These are phyloP conservation scores for Scaptomyza graminum DNA, from an alignment of 1,140 invertebrate genomes.

Conservation along the genomic window DNA sequence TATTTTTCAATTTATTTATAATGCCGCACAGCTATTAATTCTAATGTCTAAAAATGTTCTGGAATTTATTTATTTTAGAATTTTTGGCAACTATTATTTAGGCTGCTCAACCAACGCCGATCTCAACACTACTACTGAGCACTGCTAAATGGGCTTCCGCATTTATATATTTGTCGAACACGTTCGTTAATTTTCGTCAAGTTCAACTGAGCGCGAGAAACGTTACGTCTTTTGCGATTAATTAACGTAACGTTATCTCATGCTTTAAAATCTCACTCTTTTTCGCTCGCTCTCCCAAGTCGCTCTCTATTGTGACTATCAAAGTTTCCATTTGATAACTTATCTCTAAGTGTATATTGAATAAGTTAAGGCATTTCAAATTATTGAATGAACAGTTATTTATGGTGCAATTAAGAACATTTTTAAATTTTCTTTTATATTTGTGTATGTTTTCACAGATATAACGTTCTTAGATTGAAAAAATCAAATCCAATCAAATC, in stretches of 20 bases:
- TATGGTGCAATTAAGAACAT: too few species aligned
- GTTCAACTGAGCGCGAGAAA: slow-evolving; percentile 22
- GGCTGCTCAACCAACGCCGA: slow-evolving; percentile 25
- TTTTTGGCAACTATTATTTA: slow-evolving; percentile 5
- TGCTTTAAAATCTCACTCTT: neutral
- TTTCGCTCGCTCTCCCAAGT: neutral
- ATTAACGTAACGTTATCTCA: neutral
- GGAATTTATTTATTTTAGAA: slow-evolving; percentile 44
- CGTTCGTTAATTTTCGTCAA: slow-evolving; percentile 31
- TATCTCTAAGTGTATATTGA: slow-evolving; percentile 13
- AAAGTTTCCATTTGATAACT: neutral
- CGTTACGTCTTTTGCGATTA: neutral
- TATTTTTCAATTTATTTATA: neutral
- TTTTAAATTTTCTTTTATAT: too few species aligned
- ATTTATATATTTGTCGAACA: slow-evolving; percentile 36
- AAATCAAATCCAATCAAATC: too few species aligned
- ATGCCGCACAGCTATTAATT: neutral
- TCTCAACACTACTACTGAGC: slow-evolving; percentile 28
- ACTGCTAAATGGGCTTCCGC: neutral
- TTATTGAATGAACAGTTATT: too few species aligned
- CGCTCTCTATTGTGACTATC: neutral
- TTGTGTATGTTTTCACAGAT: too few species aligned
- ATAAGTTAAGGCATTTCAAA: too few species aligned
- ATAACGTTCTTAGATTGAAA: too few species aligned
- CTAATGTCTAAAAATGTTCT: slow-evolving; percentile 13